A percentile compares a stretch with the other conserved stretches of the same genome.
These are phyloP conservation scores for Pyrrhosoma nymphula DNA, from an alignment of 2,888 invertebrate genomes.

Conservation along the genomic window DNA sequence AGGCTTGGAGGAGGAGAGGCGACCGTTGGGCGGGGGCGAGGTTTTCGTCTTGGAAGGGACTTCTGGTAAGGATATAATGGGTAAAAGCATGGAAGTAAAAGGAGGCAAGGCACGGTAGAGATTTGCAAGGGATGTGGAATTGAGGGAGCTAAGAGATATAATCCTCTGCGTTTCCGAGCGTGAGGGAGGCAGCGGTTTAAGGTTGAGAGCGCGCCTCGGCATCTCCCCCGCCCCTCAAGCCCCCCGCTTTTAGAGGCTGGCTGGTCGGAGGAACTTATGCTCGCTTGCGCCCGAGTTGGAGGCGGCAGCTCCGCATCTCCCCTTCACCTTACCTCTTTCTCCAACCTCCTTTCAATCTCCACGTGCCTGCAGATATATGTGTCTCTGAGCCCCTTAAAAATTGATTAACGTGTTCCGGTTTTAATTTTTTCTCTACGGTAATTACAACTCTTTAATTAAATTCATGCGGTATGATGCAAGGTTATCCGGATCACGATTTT, in stretches of 20 bases:
- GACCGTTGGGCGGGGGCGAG: background rate
- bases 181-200: conserved; percentile 33
- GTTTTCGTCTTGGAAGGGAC: background rate
- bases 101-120: conserved; percentile 20
- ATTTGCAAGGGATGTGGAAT: conserved; percentile 36
- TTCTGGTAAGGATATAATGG: conserved; percentile 27
- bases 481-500: too few species aligned
- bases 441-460: background rate
- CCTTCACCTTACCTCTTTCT: background rate
- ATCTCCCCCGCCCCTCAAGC: background rate
- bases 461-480: too few species aligned
- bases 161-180: conserved; percentile 28
- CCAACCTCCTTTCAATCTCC: background rate
- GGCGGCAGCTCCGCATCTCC: background rate
- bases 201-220: background rate
- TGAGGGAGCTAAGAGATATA: conserved; percentile 28
- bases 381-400: background rate
- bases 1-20: background rate
- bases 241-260: background rate
- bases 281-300: background rate
- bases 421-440: background rate
- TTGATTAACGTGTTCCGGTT: background rate
- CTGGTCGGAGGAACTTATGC: background rate
- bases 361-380: background rate
- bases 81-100: conserved; percentile 28